Base-by-base conservation (phyloP, 37 sponge, comb jelly and placozoan species). In the Lycopodina hypogea region DNA sequence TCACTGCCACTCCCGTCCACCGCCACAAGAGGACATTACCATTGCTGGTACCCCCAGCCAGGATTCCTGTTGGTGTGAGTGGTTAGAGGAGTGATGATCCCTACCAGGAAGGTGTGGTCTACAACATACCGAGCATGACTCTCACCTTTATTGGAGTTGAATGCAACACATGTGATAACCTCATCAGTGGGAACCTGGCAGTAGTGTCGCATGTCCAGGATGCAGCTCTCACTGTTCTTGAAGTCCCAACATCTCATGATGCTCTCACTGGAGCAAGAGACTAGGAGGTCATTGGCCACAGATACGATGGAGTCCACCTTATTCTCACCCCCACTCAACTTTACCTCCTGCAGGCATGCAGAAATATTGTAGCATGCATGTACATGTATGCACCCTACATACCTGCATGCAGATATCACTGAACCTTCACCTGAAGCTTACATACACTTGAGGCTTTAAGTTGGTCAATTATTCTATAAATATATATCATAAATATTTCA, bases 231-330 rank as follows among this genome's bases (percentile, higher is more conserved):
- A 28, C 75, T 85, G 14, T 71, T 76, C 2, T 85, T 87, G 78
- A 88, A 88, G 71, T 96, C 97, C 94, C 97, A 96, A 73, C 93
- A 74, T 62, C 82, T 83, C 50, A 95, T 81, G 32, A 78, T 71
- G 23, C 56, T 80, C 42, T 95, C 96, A 33, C 42, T 55, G 56
- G 89, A 81, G 69, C 85, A 90, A 19, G 92, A 86, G n/a, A 87
- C 96, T 63, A 95, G 78, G 4, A 92, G 73, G 32, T 76, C 85
- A 34, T 79, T 79, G 24, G 63, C 77, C 1, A 74, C 73, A 89
- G 82, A 87, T 7, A 88, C 82, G 62, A 84, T 80, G 15, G 21
- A 33, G 12, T 22, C 33, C 28, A 57, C 67, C 36, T 64, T 77
- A 28, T 81, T 81, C 21, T 30, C 33, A 71, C 90, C 92, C 76